Evolutionary conservation across 2,113 vertebrate genomes (phyloP).

Genomic region (Cettia cetti): DNA sequence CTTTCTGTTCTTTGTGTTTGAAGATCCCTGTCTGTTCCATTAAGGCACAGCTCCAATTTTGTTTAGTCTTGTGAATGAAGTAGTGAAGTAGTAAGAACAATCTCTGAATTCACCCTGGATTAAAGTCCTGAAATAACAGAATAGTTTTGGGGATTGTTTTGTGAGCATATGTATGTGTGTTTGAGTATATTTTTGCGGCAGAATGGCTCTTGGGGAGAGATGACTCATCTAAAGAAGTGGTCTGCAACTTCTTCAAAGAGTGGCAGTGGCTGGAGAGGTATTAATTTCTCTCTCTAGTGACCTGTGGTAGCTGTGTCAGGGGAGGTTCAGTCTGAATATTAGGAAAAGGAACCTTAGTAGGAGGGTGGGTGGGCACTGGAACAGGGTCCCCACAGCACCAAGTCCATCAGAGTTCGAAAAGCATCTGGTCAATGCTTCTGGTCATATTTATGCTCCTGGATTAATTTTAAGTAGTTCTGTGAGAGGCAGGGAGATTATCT

Average conservation of each 20-base stretch:
- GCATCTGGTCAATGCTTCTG: background rate
- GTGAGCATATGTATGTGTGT: fast-evolving
- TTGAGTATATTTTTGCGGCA: background rate
- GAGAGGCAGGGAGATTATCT: background rate
- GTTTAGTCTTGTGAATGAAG: background rate
- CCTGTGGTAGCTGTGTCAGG: fast-evolving
- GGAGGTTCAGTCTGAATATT: background rate
- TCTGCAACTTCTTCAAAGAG: background rate
- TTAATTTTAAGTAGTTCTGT: background rate
- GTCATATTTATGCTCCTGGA: too few species aligned
- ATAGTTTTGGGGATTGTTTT: too few species aligned
- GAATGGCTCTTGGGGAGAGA: background rate
- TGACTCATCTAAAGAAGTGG: background rate
- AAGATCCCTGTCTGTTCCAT: background rate
- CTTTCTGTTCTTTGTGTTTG: background rate
- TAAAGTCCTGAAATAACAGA: background rate
- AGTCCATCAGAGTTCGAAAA: background rate
- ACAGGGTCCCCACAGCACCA: background rate
- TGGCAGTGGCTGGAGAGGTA: background rate
- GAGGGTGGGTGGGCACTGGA: fast-evolving
- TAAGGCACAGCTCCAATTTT: background rate
- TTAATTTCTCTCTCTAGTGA: background rate
- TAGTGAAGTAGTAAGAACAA: background rate
- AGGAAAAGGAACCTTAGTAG: background rate
- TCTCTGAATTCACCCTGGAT: background rate